Conservation (phyloP, 2,888 invertebrate species). For the Eulithis prunata region DNA sequence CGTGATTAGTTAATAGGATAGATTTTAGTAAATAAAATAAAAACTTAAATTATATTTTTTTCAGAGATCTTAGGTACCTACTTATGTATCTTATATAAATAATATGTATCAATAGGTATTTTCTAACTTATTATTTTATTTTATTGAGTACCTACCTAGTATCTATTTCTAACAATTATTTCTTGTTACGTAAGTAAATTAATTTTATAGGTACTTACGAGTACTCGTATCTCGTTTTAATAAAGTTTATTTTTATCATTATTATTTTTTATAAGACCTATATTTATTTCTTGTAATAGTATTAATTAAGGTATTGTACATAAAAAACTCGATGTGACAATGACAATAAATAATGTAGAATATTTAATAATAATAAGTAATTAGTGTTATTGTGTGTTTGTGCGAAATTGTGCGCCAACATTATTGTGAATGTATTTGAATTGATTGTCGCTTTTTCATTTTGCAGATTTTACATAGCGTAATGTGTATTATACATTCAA, state of each 20-base stretch:
- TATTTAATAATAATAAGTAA: neutral
- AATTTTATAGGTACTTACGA: too few relatives aligned
- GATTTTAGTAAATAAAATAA: neutral
- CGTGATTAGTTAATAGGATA: neutral
- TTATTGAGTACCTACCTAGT: neutral
- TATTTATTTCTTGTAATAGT: neutral
- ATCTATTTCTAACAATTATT: too few relatives aligned
- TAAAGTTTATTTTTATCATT: neutral
- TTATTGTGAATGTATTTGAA: conserved; percentile 26
- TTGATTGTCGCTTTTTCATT: neutral
- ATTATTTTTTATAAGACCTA: neutral
- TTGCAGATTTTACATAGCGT: too few relatives aligned
- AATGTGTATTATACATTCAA: too few relatives aligned
- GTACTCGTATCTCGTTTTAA: neutral
- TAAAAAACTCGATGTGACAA: conserved; percentile 65
- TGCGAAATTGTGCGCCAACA: conserved; percentile 30
- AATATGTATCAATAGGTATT: too few relatives aligned
- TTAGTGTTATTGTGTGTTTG: conserved; percentile 9
- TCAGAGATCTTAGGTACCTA: too few relatives aligned
- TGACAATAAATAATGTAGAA: conserved; percentile 66
- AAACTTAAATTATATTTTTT: too few relatives aligned
- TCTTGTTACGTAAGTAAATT: too few relatives aligned
- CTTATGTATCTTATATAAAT: too few relatives aligned
- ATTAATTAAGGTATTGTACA: conserved; percentile 44
- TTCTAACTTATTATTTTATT: neutral